phyloP scores from a whole-genome alignment of 1,140 invertebrate species.

The Cephus cinctus region DNA sequence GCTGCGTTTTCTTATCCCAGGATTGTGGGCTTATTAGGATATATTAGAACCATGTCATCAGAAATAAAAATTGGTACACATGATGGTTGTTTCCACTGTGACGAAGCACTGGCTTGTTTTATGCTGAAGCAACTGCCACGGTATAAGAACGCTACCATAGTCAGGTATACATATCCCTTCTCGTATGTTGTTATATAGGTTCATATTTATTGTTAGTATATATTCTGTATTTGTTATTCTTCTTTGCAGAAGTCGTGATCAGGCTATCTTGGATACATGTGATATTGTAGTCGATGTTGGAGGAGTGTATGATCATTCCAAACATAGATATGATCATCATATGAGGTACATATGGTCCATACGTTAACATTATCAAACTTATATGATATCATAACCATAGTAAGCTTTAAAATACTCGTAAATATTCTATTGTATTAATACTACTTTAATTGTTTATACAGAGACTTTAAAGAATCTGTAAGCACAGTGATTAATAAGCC shows the following conservation, averaged over 20 bases:
- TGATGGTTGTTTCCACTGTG: constrained; percentile 88
- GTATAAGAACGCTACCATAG: constrained; percentile 80
- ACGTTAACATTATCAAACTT: not conserved
- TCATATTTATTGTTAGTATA: not conserved
- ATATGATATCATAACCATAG: not conserved
- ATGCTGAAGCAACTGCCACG: constrained; percentile 82
- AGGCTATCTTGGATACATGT: constrained; percentile 72
- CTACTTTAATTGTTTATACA: constrained; percentile 50
- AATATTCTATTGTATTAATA: not conserved
- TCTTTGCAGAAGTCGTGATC: constrained; percentile 59
- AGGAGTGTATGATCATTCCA: constrained; percentile 77
- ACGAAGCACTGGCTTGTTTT: constrained; percentile 92
- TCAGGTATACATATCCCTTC: constrained; percentile 62
- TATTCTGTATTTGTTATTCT: constrained; percentile 7
- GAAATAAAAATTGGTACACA: constrained; percentile 74
- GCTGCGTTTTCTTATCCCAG: too few relatives aligned
- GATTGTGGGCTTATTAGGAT: too few relatives aligned
- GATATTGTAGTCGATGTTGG: constrained; percentile 98
- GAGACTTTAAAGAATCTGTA: constrained; percentile 67
- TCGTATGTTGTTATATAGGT: constrained; percentile 11
- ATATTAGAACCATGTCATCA: constrained; percentile 18
- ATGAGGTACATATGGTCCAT: constrained; percentile 61
- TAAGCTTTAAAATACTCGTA: not conserved
- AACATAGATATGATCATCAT: constrained; percentile 91
- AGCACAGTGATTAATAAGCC: constrained; percentile 58